phyloP scores from a whole-genome alignment of 2,797 vertebrate species.

The Lutjanus campechanus region DNA sequence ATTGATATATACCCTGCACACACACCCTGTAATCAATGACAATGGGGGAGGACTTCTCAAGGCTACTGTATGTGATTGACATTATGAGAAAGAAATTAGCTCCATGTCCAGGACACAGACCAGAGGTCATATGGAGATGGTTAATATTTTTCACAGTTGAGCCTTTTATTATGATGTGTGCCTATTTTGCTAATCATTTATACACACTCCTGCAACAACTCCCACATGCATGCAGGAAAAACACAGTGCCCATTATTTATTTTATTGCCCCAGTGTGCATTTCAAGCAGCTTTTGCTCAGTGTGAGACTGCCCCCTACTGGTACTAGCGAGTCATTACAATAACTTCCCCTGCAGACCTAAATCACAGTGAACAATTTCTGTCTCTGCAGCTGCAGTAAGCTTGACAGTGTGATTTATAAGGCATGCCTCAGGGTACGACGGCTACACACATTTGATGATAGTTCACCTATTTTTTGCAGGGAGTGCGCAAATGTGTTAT shows the following conservation, averaged over 20 bases:
- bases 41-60: background rate
- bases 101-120: background rate
- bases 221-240: background rate
- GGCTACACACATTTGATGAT: slow-evolving; percentile 44
- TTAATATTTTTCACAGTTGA: background rate
- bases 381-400: background rate
- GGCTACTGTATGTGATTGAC: background rate
- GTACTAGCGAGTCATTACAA: slow-evolving; percentile 25
- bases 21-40: too few species aligned
- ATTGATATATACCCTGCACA: too few species aligned
- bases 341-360: background rate
- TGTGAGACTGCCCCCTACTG: slow-evolving; percentile 59
- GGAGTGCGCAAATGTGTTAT: slow-evolving; percentile 24
- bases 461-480: slow-evolving; percentile 33
- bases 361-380: background rate
- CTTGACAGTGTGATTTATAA: slow-evolving; percentile 39
- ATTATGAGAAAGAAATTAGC: background rate
- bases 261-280: background rate
- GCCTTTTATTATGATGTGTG: background rate
- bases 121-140: background rate
- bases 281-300: slow-evolving; percentile 29
- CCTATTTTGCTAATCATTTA: background rate
- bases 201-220: background rate
- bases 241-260: background rate
- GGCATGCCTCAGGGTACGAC: slow-evolving; percentile 19